These are phyloP conservation scores for Tachyglossus aculeatus DNA, from an alignment of 2,797 vertebrate genomes.

Conservation along the genomic window DNA sequence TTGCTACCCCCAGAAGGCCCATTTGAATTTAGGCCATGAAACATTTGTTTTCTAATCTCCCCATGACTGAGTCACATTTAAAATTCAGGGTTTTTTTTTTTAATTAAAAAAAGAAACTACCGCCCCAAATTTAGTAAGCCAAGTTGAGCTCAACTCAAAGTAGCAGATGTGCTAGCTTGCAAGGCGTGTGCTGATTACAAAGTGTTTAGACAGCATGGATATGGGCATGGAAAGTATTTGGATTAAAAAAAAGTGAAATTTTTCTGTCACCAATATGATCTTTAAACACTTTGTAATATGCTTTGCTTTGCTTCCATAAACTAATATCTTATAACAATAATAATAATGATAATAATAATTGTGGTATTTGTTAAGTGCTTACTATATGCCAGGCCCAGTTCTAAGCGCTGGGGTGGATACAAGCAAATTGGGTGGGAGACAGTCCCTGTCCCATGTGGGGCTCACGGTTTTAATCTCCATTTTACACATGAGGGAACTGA, in stretches of 20 bases:
- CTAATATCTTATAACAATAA: too few relatives aligned
- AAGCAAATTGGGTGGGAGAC: too few relatives aligned
- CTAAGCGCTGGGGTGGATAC: too few relatives aligned
- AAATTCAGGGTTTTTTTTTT: constrained; percentile 2
- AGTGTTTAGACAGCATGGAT: neutral
- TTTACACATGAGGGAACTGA: too few relatives aligned
- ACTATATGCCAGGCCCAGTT: too few relatives aligned
- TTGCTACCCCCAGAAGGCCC: neutral
- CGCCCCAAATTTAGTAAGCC: too few relatives aligned
- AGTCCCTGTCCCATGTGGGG: too few relatives aligned
- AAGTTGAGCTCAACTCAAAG: neutral
- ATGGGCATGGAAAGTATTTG: constrained; percentile 11
- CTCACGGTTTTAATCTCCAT: too few relatives aligned
- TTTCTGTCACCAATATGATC: neutral
- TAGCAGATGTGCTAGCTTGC: neutral
- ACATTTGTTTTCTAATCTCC: constrained; percentile 3
- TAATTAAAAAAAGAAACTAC: constrained; percentile 15
- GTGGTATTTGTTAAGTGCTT: too few relatives aligned
- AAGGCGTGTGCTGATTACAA: neutral
- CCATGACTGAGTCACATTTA: neutral
- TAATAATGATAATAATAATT: too few relatives aligned
- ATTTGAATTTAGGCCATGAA: neutral
- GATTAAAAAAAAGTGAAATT: too few relatives aligned
- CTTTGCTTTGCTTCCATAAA: neutral
- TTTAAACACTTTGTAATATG: fast-evolving